A percentile compares a stretch with the other conserved stretches of the same genome.
These are phyloP conservation scores for Xenopus petersii DNA, from an alignment of 2,797 vertebrate genomes.

Conservation along the genomic window DNA sequence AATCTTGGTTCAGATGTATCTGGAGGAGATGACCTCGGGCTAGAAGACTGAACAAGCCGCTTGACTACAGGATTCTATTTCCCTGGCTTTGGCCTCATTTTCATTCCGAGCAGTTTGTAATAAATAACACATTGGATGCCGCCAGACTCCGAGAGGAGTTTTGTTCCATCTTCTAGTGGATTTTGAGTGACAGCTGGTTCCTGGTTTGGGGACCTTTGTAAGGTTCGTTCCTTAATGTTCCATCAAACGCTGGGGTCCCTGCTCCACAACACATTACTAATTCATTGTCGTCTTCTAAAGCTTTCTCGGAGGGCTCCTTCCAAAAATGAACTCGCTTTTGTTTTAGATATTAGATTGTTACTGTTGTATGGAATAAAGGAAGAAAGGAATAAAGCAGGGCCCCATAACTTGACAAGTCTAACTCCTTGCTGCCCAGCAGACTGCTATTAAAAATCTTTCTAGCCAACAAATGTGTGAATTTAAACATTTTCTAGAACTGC, in stretches of 20 bases:
- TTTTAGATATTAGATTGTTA: conserved; percentile 3
- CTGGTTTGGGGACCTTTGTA: conserved; percentile 21
- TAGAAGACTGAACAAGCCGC: background rate
- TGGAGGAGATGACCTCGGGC: conserved; percentile 13
- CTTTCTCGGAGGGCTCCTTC: background rate
- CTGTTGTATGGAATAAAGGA: background rate
- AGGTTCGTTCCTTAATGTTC: conserved; percentile 25
- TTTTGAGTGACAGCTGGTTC: conserved; percentile 35
- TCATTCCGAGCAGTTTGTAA: conserved; percentile 12
- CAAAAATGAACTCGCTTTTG: background rate
- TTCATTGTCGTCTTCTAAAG: conserved; percentile 14
- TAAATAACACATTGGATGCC: conserved; percentile 22
- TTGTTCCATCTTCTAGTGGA: background rate
- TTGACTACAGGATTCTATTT: background rate
- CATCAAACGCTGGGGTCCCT: conserved; percentile 20
- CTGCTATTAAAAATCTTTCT: too few relatives aligned
- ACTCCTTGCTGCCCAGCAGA: too few relatives aligned
- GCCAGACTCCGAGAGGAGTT: conserved; percentile 12
- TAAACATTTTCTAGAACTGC: too few relatives aligned
- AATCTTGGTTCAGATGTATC: background rate
- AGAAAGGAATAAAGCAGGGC: too few relatives aligned
- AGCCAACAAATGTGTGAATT: too few relatives aligned
- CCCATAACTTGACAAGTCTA: too few relatives aligned
- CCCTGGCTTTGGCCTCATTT: background rate
- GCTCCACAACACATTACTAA: conserved; percentile 31